These are phyloP conservation scores for Andrena chrysosceles DNA, from an alignment of 2,888 invertebrate genomes.

Conservation along the genomic window DNA sequence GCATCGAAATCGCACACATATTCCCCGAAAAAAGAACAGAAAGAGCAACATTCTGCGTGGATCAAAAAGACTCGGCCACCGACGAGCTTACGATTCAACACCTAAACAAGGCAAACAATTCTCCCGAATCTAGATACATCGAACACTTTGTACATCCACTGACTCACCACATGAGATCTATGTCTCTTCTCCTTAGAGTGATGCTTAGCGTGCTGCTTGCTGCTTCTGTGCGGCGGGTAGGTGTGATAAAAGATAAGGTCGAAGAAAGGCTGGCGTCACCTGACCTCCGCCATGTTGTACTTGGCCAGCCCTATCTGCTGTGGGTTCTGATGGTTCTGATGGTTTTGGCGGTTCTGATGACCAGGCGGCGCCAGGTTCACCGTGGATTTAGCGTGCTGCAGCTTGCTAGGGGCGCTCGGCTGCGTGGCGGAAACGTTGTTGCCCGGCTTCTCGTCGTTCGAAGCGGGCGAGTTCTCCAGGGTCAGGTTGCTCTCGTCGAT, in stretches of 20 bases:
- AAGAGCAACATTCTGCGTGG: too few relatives aligned
- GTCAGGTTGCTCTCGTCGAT: slow-evolving; percentile 63
- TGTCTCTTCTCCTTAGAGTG: slow-evolving; percentile 82
- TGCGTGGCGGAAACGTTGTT: not conserved
- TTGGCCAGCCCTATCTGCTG: slow-evolving; percentile 68
- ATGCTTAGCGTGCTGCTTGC: slow-evolving; percentile 82
- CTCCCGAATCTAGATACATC: not conserved
- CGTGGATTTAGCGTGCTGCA: slow-evolving; percentile 54
- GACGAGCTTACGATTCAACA: not conserved
- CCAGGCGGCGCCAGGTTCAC: slow-evolving; percentile 40
- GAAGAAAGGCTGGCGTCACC: slow-evolving; percentile 84
- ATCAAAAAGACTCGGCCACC: not conserved
- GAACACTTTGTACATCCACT: slow-evolving; percentile 28
- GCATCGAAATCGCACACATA: too few relatives aligned
- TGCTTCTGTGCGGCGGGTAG: slow-evolving; percentile 83
- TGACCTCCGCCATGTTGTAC: slow-evolving; percentile 76
- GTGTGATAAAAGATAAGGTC: slow-evolving; percentile 83
- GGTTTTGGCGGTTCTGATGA: slow-evolving; percentile 65
- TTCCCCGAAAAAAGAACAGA: too few relatives aligned
- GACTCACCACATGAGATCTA: slow-evolving; percentile 82
- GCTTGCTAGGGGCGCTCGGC: slow-evolving; percentile 46
- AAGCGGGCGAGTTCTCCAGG: slow-evolving; percentile 41
- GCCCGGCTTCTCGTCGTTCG: slow-evolving; percentile 57
- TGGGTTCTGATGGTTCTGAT: slow-evolving; percentile 65
- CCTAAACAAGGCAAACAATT: not conserved